phyloP scores from a whole-genome alignment of 1,140 invertebrate species.

The Bombus pyrosoma region DNA sequence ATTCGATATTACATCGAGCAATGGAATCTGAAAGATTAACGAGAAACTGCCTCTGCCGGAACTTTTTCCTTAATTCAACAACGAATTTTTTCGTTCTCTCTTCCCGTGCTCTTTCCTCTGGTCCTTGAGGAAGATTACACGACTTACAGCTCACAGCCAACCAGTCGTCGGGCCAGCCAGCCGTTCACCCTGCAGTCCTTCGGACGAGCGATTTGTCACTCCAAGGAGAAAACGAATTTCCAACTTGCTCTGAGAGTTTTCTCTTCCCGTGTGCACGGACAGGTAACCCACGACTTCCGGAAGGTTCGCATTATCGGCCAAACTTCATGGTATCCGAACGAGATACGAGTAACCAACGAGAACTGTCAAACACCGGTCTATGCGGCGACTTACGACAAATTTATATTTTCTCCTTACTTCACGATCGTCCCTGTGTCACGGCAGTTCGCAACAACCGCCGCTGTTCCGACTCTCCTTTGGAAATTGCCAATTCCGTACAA shows the following conservation, averaged over 20 bases:
- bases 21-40: slow-evolving; percentile 22
- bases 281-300: slow-evolving; percentile 29
- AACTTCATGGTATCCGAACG: not conserved
- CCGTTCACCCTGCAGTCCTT: not conserved
- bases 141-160: not conserved
- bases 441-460: slow-evolving; percentile 7
- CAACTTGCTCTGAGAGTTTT: slow-evolving; percentile 44
- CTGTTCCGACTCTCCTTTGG: slow-evolving; percentile 11
- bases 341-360: slow-evolving; percentile 7
- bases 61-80: not conserved
- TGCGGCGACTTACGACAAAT: slow-evolving; percentile 51
- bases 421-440: not conserved
- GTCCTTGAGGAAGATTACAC: not conserved
- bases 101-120: no score
- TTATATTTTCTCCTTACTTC: slow-evolving; percentile 36
- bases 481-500: slow-evolving; percentile 23
- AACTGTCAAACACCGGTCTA: slow-evolving; percentile 8
- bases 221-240: slow-evolving; percentile 52
- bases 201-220: slow-evolving; percentile 60
- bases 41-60: not conserved
- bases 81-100: not conserved
- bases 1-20: slow-evolving; percentile 7
- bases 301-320: not conserved
- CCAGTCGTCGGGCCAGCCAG: not conserved
- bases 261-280: not conserved